Evolutionary conservation across 2,113 vertebrate species (phyloP).

Genomic region (Syngnathus scovelli): DNA sequence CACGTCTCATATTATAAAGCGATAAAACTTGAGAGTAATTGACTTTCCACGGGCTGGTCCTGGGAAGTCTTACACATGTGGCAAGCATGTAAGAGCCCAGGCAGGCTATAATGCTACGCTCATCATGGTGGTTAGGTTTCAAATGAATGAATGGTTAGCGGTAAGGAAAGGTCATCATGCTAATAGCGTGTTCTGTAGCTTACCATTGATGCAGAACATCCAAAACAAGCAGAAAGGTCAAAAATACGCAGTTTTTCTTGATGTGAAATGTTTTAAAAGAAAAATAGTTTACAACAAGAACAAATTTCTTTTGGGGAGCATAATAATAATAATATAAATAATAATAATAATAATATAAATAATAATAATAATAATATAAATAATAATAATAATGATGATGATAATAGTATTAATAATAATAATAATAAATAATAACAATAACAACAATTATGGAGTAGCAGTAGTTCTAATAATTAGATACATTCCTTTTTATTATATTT

Average conservation of each 20-base stretch:
- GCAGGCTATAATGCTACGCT: conserved; percentile 8
- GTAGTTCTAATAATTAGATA: no score
- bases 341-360: no score
- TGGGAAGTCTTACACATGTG: not conserved
- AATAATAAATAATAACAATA: no score
- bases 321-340: no score
- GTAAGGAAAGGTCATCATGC: conserved; percentile 47
- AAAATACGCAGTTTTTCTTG: conserved; percentile 48
- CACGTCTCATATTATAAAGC: conserved; percentile 7
- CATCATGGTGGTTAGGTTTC: conserved; percentile 18
- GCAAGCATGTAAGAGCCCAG: not conserved
- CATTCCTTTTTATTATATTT: not conserved
- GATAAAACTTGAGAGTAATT: not conserved
- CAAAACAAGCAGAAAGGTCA: conserved; percentile 56
- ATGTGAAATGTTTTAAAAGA: conserved; percentile 32
- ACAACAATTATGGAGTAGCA: no score
- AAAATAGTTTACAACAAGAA: conserved; percentile 32
- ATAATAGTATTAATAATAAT: no score
- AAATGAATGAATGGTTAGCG: conserved; percentile 23
- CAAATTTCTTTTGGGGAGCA: no score
- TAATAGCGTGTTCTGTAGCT: conserved; percentile 37
- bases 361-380: no score
- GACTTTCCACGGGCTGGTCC: not conserved
- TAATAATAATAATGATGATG: no score
- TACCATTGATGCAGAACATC: conserved; percentile 43